These are phyloP conservation scores for Megaleporinus macrocephalus DNA, from an alignment of 2,113 vertebrate species.

Conservation along the genomic window DNA sequence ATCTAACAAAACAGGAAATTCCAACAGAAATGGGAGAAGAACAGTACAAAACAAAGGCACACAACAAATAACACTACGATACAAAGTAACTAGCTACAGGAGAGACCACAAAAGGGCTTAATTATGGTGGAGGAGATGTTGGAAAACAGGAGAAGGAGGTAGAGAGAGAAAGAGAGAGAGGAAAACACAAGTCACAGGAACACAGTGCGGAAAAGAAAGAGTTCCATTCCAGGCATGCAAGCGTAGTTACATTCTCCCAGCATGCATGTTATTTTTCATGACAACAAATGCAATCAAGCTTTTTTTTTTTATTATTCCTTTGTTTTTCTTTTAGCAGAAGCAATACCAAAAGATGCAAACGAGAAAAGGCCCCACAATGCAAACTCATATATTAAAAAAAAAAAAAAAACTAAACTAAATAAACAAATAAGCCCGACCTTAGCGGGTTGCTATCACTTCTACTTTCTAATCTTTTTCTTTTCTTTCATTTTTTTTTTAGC, in stretches of 20 bases:
- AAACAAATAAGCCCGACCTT: conserved; percentile 79
- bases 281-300: conserved; percentile 91
- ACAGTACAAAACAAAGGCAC: conserved; percentile 64
- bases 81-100: conserved; percentile 66
- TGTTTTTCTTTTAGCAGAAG: conserved; percentile 81
- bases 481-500: conserved; percentile 65
- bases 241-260: conserved; percentile 94
- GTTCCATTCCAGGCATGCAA: conserved; percentile 86
- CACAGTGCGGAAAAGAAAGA: conserved; percentile 70
- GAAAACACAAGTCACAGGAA: conserved; percentile 69
- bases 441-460: conserved; percentile 81
- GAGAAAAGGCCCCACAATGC: conserved; percentile 97
- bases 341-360: conserved; percentile 97
- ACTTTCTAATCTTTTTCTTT: conserved; percentile 67
- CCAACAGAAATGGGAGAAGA: conserved; percentile 62
- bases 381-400: conserved; percentile 82
- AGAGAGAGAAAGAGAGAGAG: conserved; percentile 60
- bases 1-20: conserved; percentile 70
- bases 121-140: conserved; percentile 53
- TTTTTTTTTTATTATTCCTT: conserved; percentile 42
- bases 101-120: conserved; percentile 71
- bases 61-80: conserved; percentile 66
- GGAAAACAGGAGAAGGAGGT: conserved; percentile 63
- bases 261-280: conserved; percentile 94
- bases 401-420: conserved; percentile 28